A percentile compares a stretch with the other conserved stretches of the same genome.
Evolutionary conservation across 2,113 vertebrate species (phyloP).

Genomic region (Dasyurus viverrinus): DNA sequence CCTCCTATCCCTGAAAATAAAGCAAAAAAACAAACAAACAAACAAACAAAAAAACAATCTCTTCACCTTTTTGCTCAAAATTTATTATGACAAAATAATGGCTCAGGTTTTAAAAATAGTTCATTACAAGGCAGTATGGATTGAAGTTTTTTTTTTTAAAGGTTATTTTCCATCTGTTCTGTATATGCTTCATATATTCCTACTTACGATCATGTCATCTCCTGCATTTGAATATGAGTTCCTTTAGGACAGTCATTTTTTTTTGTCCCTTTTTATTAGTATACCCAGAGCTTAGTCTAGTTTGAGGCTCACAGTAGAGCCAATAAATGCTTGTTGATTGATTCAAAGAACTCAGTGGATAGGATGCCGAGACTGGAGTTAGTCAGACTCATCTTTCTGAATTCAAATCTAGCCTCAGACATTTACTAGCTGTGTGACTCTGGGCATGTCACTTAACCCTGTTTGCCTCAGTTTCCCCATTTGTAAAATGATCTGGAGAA

Average conservation of each 20-base stretch:
- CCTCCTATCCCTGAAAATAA: neutral
- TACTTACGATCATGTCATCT: neutral
- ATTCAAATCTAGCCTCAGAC: neutral
- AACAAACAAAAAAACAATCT: neutral
- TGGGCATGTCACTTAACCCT: neutral
- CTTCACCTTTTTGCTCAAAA: neutral
- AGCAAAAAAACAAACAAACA: neutral
- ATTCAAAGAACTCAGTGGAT: neutral
- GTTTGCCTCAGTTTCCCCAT: neutral
- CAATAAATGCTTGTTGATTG: neutral
- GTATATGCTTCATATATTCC: neutral
- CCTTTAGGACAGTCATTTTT: neutral
- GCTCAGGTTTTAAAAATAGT: neutral
- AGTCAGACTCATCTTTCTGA: neutral
- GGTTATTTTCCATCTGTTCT: neutral
- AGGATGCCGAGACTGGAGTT: neutral
- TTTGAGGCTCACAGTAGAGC: neutral
- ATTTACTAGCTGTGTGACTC: neutral
- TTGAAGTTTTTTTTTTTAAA: neutral
- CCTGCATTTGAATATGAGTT: neutral
- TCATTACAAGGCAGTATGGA: neutral
- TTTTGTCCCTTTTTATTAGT: neutral
- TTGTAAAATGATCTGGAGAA: neutral
- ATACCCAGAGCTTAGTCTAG: neutral
- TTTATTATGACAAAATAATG: neutral